Evolutionary conservation across 2,113 vertebrate species (phyloP), one percentile per base, ranked within the genome.

Genomic region (Herpailurus yagouaroundi): DNA sequence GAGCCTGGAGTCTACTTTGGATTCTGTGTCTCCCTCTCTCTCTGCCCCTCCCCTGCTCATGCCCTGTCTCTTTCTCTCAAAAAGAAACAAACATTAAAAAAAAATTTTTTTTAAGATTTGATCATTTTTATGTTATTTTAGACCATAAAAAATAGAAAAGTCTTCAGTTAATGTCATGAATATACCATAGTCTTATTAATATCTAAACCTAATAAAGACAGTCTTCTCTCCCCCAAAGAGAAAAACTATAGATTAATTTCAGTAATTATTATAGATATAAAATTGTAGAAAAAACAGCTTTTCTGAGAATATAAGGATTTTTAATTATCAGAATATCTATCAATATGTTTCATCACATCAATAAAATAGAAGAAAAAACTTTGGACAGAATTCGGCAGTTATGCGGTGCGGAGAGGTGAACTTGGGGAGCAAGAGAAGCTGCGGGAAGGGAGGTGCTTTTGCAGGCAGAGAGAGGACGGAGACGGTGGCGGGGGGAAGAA

Each of bases 41-140:
- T 60, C 57, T 60, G 57, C 57, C 57, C 57, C 57, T 60, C 57
- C 57, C 57, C 57, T 60, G 57, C 57, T 60, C 8, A 60, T 19
- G 7, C 21, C 21, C 21, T 60, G 57, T 60, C 57, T 57, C 6
- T 57, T 57, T 57, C 55, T 23, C 57, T 60, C 57, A 60, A 57
- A 57, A 57, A 57, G 21, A 57, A 57, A 60, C 23, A 57, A 57
- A 57, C 55, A 25, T 60, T 23, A 60, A 60, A 60, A 57, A 21
- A 57, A 57, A 45, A 1, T 57, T 60, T 4, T 48, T 96, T 86
- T 90, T 69, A 83, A 90, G 7, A 36, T 11, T 29, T 69, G 29
- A 69, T 74, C n/a, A 87, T 82, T 95, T 92, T 89, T 89, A 45
- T 31, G 25, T 25, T 95, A 36, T 90, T 96, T 97, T 45, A 87